phyloP scores from a whole-genome alignment of 2,888 invertebrate species.

The Cerceris rybyensis region DNA sequence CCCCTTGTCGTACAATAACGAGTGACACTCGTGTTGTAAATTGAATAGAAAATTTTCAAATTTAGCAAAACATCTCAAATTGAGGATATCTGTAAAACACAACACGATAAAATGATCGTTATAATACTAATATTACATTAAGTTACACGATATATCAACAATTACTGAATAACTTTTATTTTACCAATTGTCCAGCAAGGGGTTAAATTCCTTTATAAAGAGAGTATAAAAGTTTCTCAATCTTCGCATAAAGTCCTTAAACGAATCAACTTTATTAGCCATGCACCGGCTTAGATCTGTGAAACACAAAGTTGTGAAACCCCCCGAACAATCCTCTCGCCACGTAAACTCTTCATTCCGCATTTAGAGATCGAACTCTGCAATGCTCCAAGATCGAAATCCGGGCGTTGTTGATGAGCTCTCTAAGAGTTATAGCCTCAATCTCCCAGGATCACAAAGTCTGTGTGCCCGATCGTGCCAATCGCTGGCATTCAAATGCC shows the following conservation, averaged over 20 bases:
- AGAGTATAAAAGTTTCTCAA: neutral
- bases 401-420: conserved; percentile 18
- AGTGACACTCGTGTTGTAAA: no score
- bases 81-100: no score
- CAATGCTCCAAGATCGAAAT: conserved; percentile 13
- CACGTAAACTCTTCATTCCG: neutral
- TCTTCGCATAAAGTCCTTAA: neutral
- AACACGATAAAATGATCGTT: no score
- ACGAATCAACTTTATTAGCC: neutral
- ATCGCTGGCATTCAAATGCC: conserved; percentile 76
- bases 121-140: no score
- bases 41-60: no score
- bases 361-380: neutral
- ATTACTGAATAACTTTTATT: no score
- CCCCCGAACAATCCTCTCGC: neutral
- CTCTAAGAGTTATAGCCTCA: conserved; percentile 21
- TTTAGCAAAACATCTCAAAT: no score
- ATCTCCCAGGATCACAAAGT: conserved; percentile 59
- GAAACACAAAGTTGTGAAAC: neutral
- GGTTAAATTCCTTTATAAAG: no score
- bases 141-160: no score
- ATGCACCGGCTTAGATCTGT: neutral
- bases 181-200: no score
- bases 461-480: conserved; percentile 47
- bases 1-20: no score